Evolutionary conservation across 2,113 vertebrate species (phyloP).

Genomic region (Nothoprocta perdicaria): DNA sequence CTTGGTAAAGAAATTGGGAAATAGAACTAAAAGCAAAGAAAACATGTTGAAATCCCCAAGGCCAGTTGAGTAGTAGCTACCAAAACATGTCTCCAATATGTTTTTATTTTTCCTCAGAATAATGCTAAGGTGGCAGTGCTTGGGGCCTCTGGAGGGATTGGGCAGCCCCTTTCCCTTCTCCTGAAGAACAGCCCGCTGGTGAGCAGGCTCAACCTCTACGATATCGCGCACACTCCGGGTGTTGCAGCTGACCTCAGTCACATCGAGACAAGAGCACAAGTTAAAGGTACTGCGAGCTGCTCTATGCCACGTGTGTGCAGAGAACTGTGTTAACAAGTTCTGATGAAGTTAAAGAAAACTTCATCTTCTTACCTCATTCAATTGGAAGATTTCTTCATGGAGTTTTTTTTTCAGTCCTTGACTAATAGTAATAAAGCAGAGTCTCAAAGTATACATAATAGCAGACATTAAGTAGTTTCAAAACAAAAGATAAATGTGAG

Average conservation of each 20-base stretch:
- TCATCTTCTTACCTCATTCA: neutral
- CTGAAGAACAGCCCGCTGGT: constrained; percentile 97
- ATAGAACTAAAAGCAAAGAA: neutral
- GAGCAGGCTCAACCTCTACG: constrained; percentile 89
- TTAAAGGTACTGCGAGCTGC: constrained; percentile 81
- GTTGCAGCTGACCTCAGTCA: constrained; percentile 97
- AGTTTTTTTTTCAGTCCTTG: neutral
- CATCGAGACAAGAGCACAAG: constrained; percentile 91
- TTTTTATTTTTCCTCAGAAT: constrained; percentile 66
- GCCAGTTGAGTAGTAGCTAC: neutral
- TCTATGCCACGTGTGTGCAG: rapidly evolving
- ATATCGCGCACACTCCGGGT: constrained; percentile 94
- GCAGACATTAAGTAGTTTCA: neutral
- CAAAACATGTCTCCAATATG: rapidly evolving
- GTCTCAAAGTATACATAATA: neutral
- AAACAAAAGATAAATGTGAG: neutral
- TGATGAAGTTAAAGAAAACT: neutral
- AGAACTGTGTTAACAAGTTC: neutral
- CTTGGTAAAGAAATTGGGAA: neutral
- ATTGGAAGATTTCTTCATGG: neutral
- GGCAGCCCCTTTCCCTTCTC: constrained; percentile 94
- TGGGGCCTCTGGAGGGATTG: constrained; percentile 94
- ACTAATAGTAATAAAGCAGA: neutral
- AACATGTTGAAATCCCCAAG: neutral
- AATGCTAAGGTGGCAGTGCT: constrained; percentile 93